phyloP scores from a whole-genome alignment of 2,797 vertebrate genomes.

The Phoeniculus purpureus region DNA sequence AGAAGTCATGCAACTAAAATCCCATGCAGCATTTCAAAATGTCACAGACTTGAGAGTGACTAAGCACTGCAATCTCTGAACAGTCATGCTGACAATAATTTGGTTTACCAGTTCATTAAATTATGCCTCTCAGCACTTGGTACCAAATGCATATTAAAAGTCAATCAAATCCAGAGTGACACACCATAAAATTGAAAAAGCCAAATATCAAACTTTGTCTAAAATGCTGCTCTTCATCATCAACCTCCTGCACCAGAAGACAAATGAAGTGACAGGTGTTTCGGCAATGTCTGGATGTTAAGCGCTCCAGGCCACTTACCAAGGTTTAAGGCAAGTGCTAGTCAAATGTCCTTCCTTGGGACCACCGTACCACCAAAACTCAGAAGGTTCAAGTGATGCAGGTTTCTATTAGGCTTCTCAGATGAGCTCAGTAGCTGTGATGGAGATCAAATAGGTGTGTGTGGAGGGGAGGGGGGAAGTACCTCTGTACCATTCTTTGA shows the following conservation, averaged over 20 bases:
- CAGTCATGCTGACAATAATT: not conserved
- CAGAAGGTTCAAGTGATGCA: not conserved
- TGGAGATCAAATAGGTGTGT: not conserved
- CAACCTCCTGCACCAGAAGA: not conserved
- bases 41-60: not conserved
- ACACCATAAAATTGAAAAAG: not conserved
- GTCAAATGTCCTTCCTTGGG: not conserved
- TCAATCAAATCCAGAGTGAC: not conserved
- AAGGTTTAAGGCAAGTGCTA: not conserved
- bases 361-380: not conserved
- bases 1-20: not conserved
- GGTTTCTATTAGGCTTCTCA: not conserved
- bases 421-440: not conserved
- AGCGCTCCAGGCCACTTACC: not conserved
- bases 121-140: not conserved
- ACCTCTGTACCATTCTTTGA: not conserved
- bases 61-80: not conserved
- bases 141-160: not conserved
- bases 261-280: not conserved
- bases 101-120: slow-evolving; percentile 28
- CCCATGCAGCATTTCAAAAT: not conserved
- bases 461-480: not conserved
- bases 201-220: not conserved
- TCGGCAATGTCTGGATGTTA: not conserved
- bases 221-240: not conserved